Evolutionary conservation across 2,888 invertebrate species (phyloP), one percentile per base, ranked within the genome.

Genomic region (Drosophila algonquin): DNA sequence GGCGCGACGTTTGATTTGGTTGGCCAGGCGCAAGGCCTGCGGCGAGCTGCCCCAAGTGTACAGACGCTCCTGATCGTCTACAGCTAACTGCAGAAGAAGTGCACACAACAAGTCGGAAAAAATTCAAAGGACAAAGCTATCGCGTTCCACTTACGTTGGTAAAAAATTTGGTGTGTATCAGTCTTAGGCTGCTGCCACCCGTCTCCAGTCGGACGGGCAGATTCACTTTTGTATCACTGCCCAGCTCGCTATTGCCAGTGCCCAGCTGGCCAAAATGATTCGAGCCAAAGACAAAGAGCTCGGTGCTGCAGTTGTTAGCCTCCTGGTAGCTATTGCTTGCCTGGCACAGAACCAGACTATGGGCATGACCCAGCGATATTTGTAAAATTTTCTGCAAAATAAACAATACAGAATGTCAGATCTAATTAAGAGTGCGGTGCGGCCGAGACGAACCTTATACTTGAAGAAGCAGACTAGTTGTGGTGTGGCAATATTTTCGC

Each of bases 261-360:
- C 98, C 98, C 40, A 98, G 93, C 90, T 98, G 98, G 0, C 98
- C 98, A 92, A 95, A 97, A 56, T 94, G 94, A 90, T 97, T 97
- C 59, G 96, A 96, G 3, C 98, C 98, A 93, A 97, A 96, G 0
- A 96, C 94, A 92, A 96, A 98, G 9, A 98, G 93, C 61, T 90
- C 90, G 16, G 85, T 90, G 12, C 76, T 75, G 65, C 45, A 53
- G 30, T 59, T 48, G 40, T 68, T 77, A 81, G 80, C 80, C 79
- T 81, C 87, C 73, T 52, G 46, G 54, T 63, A 60, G 21, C 50
- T 74, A 30, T 48, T 72, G 16, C 52, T 18, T 4, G 83, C 75
- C 72, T 87, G 86, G 64, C 92, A 92, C n/a, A 92, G 81, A 56
- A 92, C 92, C 65, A 92, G 72, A 24, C 90, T 91, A 78, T 92